Evolutionary conservation across 2,797 vertebrate species (phyloP).

Genomic region (Hydrocynus forskahlii): DNA sequence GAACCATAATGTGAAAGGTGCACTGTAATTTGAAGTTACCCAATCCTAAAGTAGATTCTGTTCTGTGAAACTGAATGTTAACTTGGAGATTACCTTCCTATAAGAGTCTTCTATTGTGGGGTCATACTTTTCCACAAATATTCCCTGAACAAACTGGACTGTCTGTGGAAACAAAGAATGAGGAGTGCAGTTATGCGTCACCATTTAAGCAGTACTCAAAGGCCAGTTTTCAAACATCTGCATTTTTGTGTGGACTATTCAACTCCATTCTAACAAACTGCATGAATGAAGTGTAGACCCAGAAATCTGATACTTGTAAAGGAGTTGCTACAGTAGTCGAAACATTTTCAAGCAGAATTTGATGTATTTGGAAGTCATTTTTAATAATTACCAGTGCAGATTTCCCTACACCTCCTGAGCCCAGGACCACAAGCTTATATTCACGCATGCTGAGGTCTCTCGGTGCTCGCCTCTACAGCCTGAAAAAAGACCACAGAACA

Average conservation of each 20-base stretch:
- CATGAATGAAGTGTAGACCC: background rate
- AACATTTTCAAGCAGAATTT: too few relatives aligned
- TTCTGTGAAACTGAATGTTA: background rate
- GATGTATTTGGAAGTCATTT: too few relatives aligned
- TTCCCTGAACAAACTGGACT: slow-evolving; percentile 99
- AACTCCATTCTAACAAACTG: too few relatives aligned
- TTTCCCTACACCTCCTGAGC: slow-evolving; percentile 98
- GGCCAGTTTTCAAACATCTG: background rate
- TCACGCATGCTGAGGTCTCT: slow-evolving; percentile 94
- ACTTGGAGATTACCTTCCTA: slow-evolving; percentile 87
- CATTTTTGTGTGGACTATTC: background rate
- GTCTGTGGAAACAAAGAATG: slow-evolving; percentile 78
- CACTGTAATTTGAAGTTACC: background rate
- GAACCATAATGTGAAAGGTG: background rate
- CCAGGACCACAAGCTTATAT: slow-evolving; percentile 99
- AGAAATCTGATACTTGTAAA: too few relatives aligned
- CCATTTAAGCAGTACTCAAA: background rate
- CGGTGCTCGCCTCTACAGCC: slow-evolving; percentile 81
- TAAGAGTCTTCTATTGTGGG: slow-evolving; percentile 99
- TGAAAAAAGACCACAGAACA: slow-evolving; percentile 60
- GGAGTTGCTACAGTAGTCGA: too few relatives aligned
- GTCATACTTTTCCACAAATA: slow-evolving; percentile 99
- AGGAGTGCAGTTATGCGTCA: background rate
- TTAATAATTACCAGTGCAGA: slow-evolving; percentile 90
- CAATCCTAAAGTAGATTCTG: background rate